phyloP scores from a whole-genome alignment of 1,140 invertebrate species.

The Drosophila murphyi region DNA sequence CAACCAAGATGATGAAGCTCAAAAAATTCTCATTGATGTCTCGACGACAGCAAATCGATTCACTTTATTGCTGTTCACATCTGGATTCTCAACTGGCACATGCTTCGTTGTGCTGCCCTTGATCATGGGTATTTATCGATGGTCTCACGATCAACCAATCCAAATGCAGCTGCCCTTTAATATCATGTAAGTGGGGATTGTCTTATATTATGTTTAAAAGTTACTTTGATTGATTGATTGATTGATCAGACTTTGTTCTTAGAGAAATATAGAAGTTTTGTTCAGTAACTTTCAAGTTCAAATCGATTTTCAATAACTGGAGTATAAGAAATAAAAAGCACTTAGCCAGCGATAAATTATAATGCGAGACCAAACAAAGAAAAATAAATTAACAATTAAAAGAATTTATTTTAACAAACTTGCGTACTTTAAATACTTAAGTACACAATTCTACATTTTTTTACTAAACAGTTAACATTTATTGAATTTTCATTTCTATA shows the following conservation, averaged over 20 bases:
- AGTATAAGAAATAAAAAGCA: no score
- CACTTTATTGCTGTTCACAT: slow-evolving; percentile 54
- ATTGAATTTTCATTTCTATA: slow-evolving; percentile 4
- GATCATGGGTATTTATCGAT: slow-evolving; percentile 62
- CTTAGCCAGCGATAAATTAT: no score
- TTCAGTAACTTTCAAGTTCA: no score
- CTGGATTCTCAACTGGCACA: slow-evolving; percentile 51
- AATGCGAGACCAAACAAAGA: no score
- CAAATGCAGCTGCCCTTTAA: slow-evolving; percentile 65
- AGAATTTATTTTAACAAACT: no score
- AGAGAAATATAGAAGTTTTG: no score
- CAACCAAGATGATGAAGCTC: slow-evolving; percentile 21
- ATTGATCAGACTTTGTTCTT: no score
- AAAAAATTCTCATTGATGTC: slow-evolving; percentile 45
- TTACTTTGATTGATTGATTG: no score
- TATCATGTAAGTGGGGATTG: slow-evolving; percentile 57
- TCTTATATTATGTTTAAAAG: neutral
- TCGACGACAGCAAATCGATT: slow-evolving; percentile 52
- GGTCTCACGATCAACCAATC: slow-evolving; percentile 29
- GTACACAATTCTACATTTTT: neutral
- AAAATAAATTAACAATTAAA: neutral
- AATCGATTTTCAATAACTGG: no score
- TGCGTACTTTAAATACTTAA: neutral
- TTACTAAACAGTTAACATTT: no score
- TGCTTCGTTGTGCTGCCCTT: slow-evolving; percentile 62